phyloP scores from a whole-genome alignment of 2,113 vertebrate species.

The Sorex araneus region DNA sequence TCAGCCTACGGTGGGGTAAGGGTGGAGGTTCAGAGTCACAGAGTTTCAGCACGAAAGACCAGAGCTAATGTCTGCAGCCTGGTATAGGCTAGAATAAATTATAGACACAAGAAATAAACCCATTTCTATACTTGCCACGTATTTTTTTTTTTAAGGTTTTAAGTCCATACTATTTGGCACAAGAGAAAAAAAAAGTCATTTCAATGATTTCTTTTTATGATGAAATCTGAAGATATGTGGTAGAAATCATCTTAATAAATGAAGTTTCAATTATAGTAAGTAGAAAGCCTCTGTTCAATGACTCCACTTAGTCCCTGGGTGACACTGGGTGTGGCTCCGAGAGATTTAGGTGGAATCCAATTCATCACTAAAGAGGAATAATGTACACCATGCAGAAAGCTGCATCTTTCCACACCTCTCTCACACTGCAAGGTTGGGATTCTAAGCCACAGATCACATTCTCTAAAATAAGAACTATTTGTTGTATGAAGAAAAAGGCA shows the following conservation, averaged over 20 bases:
- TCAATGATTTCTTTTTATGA: slow-evolving; percentile 48
- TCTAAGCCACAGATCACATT: slow-evolving; percentile 43
- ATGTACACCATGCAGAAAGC: slow-evolving; percentile 66
- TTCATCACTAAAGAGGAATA: slow-evolving; percentile 83
- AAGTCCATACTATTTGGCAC: slow-evolving; percentile 51
- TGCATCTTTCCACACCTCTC: slow-evolving; percentile 59
- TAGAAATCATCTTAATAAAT: neutral
- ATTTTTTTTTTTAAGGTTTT: slow-evolving; percentile 66
- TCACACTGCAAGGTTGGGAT: neutral
- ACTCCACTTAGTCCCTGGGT: slow-evolving; percentile 77
- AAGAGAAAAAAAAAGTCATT: neutral
- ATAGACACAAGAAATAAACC: slow-evolving; percentile 45
- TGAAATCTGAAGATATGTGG: slow-evolving; percentile 66
- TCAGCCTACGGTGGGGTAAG: neutral
- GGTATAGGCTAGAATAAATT: slow-evolving; percentile 1
- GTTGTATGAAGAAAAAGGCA: neutral
- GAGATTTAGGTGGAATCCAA: slow-evolving; percentile 86
- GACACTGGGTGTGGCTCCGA: slow-evolving; percentile 86
- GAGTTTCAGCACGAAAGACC: neutral
- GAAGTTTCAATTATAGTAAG: slow-evolving; percentile 76
- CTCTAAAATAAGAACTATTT: slow-evolving; percentile 57
- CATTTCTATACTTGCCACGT: slow-evolving; percentile 35
- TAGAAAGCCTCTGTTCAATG: slow-evolving; percentile 85
- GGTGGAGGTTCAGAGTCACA: neutral
- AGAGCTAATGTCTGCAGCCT: neutral